These are phyloP conservation scores for Micronycteris hirsuta DNA, from an alignment of 2,113 vertebrate genomes.

Conservation along the genomic window DNA sequence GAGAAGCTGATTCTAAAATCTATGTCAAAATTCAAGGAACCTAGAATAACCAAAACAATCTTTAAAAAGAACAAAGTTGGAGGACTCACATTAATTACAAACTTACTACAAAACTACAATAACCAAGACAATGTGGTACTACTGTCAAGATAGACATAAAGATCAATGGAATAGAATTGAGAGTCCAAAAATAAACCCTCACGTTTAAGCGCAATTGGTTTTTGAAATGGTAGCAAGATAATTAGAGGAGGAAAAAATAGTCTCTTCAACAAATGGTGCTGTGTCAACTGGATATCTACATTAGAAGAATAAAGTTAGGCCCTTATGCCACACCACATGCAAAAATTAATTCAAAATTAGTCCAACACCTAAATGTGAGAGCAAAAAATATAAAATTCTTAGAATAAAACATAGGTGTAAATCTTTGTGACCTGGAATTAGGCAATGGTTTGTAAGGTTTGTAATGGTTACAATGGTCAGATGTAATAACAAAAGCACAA, in stretches of 20 bases:
- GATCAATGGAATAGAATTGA: not conserved
- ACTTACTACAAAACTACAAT: not conserved
- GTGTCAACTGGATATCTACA: not conserved
- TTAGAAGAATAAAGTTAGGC: not conserved
- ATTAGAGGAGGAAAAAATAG: not conserved
- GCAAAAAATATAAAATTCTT: not conserved
- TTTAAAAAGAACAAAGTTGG: not conserved
- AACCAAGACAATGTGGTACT: not conserved
- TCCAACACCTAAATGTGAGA: not conserved
- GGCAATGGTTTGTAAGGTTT: not conserved
- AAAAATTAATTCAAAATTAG: not conserved
- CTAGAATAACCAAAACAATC: not conserved
- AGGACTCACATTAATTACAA: not conserved
- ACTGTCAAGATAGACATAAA: not conserved
- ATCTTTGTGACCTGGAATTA: not conserved
- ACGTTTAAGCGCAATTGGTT: not conserved
- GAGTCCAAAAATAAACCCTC: not conserved
- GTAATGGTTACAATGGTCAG: no score
- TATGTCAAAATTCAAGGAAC: not conserved
- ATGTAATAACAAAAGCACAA: not conserved
- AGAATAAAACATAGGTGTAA: not conserved
- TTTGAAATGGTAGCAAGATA: not conserved
- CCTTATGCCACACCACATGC: not conserved
- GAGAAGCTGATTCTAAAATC: not conserved
- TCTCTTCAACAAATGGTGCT: not conserved